These are phyloP conservation scores for Mus caroli DNA, from an alignment of 2,797 vertebrate species.

Conservation along the genomic window DNA sequence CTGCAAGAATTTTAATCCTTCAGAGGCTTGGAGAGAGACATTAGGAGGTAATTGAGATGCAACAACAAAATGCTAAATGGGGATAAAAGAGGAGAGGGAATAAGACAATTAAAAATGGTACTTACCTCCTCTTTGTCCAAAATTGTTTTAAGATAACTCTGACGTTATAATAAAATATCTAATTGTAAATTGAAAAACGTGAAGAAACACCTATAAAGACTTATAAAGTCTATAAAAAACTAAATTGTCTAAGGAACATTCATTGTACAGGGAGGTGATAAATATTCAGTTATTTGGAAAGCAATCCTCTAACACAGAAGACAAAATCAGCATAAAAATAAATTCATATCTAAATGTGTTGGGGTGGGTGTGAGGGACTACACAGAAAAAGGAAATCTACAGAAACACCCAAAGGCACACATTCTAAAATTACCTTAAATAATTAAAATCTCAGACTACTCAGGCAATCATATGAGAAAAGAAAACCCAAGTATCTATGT, in stretches of 20 bases:
- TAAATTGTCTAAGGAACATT: neutral
- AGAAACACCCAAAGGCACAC: neutral
- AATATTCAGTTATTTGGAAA: constrained; percentile 16
- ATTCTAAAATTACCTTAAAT: neutral
- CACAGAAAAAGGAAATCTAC: neutral
- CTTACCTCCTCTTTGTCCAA: neutral
- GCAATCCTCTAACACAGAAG: neutral
- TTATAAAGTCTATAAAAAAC: constrained; percentile 3
- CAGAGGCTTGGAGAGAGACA: neutral
- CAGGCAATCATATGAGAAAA: neutral
- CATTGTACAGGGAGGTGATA: neutral
- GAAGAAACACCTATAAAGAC: neutral
- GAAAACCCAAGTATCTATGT: neutral
- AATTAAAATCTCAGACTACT: neutral
- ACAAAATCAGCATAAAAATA: neutral
- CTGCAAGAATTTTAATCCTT: neutral
- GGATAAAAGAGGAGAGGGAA: neutral
- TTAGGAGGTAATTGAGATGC: neutral
- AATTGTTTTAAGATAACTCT: constrained; percentile 5
- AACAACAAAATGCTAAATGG: neutral
- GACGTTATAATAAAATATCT: neutral
- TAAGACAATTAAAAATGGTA: neutral
- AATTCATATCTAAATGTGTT: neutral
- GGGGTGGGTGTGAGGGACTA: neutral
- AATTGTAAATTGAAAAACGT: constrained; percentile 10